phyloP scores from a whole-genome alignment of 92 coral and sea anemone genomes.

The Bergia sp. region DNA sequence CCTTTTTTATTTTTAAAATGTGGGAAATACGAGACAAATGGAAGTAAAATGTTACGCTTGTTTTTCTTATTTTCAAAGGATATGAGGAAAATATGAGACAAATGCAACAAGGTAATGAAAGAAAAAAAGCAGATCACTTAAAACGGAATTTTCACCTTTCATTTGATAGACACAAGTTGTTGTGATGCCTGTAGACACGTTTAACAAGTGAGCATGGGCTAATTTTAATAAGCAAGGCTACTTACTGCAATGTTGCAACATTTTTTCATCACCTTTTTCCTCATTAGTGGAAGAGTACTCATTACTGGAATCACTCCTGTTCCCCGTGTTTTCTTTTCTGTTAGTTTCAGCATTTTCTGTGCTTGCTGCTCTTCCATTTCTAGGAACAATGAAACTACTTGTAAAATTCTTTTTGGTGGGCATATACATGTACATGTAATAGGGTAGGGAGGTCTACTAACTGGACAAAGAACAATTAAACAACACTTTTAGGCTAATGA shows the following conservation, averaged over 20 bases:
- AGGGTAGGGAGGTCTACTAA: not conserved
- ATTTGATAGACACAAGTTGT: too few species aligned
- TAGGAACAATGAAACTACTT: not conserved
- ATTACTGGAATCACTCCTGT: not conserved
- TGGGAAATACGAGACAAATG: too few species aligned
- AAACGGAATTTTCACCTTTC: too few species aligned
- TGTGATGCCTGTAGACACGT: too few species aligned
- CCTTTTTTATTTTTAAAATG: too few species aligned
- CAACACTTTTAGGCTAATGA: not conserved
- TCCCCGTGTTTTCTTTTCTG: not conserved
- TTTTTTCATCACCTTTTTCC: not conserved
- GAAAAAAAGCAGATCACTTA: too few species aligned
- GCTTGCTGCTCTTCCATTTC: not conserved
- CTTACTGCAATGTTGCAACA: not conserved
- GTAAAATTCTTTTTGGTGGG: too few species aligned
- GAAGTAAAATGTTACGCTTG: too few species aligned
- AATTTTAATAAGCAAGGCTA: not conserved
- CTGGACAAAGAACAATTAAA: not conserved
- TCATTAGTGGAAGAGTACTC: not conserved
- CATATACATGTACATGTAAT: not conserved
- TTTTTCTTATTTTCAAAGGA: too few species aligned
- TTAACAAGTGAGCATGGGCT: not conserved
- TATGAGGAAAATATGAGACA: too few species aligned
- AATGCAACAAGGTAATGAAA: too few species aligned
- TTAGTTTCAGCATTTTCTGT: not conserved